Percentiles rank a stretch among this genome's conserved stretches.
phyloP scores from a whole-genome alignment of 2,113 vertebrate genomes.

The Aspiorhynchus laticeps region DNA sequence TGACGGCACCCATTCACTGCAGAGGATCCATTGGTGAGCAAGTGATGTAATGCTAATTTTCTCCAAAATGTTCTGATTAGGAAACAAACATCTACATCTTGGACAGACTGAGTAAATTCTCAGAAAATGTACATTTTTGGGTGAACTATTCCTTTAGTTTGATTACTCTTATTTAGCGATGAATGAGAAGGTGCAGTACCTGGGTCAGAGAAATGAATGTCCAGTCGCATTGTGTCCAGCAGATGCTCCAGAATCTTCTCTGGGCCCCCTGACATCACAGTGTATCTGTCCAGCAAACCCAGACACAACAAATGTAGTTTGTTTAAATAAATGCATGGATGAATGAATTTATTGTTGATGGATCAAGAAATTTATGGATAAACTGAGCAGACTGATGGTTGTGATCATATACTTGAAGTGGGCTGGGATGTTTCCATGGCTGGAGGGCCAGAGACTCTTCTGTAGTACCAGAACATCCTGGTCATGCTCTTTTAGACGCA shows the following conservation, averaged over 20 bases:
- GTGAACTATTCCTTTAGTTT: no score
- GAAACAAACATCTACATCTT: no score
- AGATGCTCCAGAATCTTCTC: constrained; percentile 99
- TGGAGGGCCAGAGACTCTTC: constrained; percentile 89
- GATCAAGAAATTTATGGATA: neutral
- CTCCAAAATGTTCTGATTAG: no score
- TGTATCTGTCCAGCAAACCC: constrained; percentile 80
- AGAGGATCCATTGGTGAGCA: no score
- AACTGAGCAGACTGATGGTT: neutral
- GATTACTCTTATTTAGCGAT: neutral
- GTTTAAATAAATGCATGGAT: neutral
- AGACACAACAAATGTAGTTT: neutral
- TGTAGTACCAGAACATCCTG: constrained; percentile 96
- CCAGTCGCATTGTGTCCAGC: constrained; percentile 94
- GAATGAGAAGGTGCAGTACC: constrained; percentile 58
- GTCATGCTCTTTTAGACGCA: constrained; percentile 96
- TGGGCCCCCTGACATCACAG: constrained; percentile 96
- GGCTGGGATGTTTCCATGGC: constrained; percentile 86
- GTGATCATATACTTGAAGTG: constrained; percentile 82
- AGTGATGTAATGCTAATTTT: no score
- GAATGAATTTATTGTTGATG: neutral
- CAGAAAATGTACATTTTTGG: no score
- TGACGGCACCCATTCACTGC: no score
- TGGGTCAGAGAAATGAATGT: constrained; percentile 87
- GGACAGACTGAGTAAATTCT: no score